Base-by-base conservation (phyloP, 2,888 invertebrate species). In the Andricus quercusramuli region DNA sequence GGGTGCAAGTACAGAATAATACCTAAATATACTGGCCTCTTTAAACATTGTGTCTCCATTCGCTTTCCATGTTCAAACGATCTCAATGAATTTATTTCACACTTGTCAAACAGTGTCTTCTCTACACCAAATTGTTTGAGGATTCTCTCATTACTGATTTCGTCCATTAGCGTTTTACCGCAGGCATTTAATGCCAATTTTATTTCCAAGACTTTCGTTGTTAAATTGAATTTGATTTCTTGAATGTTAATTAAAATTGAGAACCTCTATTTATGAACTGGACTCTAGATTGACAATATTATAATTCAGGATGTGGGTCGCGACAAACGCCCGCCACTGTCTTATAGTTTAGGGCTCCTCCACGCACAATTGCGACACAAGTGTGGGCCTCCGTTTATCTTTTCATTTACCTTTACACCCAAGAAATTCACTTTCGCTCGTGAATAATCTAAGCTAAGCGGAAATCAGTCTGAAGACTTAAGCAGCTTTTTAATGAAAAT, bases 251-350 rank as follows among this genome's bases (percentile, higher is more conserved):
- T 41, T 41, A 4, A 25, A 62, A 62, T 29, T 62, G 62, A 62
- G 62, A 62, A 62, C 62, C 62, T 29, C 62, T 62, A 15, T 25
- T 62, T 25, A 5, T 62, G 1, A 62, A 29, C 25, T 62, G 5
- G 62, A 25, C 25, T 13, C 25, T 62, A 29, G 9, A 25, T 13
- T 25, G 25, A 11, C 25, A 15, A 5, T 25, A 62, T 62, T 25
- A 62, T 62, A 62, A 62, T 89, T 86, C 89, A 86, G 88, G 92
- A 91, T 91, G 91, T 92, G 91, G 92, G 92, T 92, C 91, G 92
- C 89, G 88, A 90, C 87, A 89, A 90, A 90, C 89, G 90, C 89
- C 90, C 89, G 91, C 90, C 91, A 90, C 89, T 91, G 91, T 80
- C 86, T 80, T 86, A 85, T 82, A 85, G 82, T 83, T 90, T 86